Evolutionary conservation across 2,888 invertebrate genomes (phyloP).

Genomic region (Lasioglossum zephyrum): DNA sequence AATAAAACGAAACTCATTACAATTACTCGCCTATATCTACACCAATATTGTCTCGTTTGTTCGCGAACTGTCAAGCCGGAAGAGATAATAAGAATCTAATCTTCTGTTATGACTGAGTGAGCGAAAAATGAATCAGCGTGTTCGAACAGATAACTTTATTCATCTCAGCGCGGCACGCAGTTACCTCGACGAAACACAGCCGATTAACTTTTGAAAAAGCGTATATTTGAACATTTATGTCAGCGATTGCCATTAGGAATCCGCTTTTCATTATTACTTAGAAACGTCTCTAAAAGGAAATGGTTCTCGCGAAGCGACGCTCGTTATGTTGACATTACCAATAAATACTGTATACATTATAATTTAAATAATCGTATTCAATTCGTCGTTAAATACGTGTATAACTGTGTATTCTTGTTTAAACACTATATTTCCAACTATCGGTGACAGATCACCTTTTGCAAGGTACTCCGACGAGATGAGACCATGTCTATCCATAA

Average conservation of each 20-base stretch:
- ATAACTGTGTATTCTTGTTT: background rate
- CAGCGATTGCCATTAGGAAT: background rate
- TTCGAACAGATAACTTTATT: too few species aligned
- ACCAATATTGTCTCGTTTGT: background rate
- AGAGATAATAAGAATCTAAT: background rate
- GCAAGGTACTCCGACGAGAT: background rate
- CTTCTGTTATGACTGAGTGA: background rate
- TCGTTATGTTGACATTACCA: background rate
- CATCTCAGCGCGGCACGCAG: too few species aligned
- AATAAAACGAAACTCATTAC: background rate
- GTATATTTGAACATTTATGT: background rate
- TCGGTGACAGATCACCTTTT: background rate
- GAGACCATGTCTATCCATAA: background rate
- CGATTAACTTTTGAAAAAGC: too few species aligned
- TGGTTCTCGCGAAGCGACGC: background rate
- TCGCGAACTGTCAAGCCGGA: background rate
- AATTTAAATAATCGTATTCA: background rate
- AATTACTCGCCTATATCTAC: background rate
- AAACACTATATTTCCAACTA: background rate
- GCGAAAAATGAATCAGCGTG: too few species aligned
- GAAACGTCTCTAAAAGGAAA: background rate
- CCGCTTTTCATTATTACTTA: background rate
- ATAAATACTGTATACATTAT: background rate
- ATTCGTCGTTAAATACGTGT: background rate
- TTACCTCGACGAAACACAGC: too few species aligned